A percentile compares a stretch with the other conserved stretches of the same genome.
Conservation (phyloP, 1,140 invertebrate genomes). For the Rhyacophila brunnea region DNA sequence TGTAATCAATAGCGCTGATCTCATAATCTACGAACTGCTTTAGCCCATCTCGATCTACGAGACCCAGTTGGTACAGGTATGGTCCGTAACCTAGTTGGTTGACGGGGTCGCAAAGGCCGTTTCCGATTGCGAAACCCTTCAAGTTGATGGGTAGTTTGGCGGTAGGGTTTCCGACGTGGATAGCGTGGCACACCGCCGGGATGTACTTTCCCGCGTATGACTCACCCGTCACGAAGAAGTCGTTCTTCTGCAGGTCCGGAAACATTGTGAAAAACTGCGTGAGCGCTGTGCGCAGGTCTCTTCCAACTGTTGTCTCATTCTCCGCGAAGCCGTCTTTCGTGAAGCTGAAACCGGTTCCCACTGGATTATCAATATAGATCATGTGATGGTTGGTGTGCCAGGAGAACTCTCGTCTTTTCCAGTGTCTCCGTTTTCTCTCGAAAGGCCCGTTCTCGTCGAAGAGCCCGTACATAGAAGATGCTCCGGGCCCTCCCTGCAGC, state of each 20-base stretch:
- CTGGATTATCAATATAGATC: conserved; percentile 86
- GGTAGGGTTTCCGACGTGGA: conserved; percentile 60
- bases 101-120: conserved; percentile 79
- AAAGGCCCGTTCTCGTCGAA: conserved; percentile 84
- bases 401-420: conserved; percentile 61
- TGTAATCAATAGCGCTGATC: conserved; percentile 56
- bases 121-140: conserved; percentile 79
- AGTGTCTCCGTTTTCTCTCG: conserved; percentile 58
- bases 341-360: conserved; percentile 79
- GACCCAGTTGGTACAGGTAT: conserved; percentile 78
- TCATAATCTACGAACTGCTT: conserved; percentile 63
- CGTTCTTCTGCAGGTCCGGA: conserved; percentile 61
- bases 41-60: conserved; percentile 68
- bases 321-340: conserved; percentile 65
- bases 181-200: conserved; percentile 73
- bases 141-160: conserved; percentile 63
- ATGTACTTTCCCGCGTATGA: conserved; percentile 87
- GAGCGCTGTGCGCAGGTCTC: conserved; percentile 64
- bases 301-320: conserved; percentile 66
- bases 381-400: conserved; percentile 76
- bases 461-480: conserved; percentile 75
- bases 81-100: conserved; percentile 77
- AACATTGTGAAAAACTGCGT: conserved; percentile 75
- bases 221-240: conserved; percentile 81
- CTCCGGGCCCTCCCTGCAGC: conserved; percentile 80